phyloP scores from a whole-genome alignment of 2,888 invertebrate species.

The Drosophila paracracens region DNA sequence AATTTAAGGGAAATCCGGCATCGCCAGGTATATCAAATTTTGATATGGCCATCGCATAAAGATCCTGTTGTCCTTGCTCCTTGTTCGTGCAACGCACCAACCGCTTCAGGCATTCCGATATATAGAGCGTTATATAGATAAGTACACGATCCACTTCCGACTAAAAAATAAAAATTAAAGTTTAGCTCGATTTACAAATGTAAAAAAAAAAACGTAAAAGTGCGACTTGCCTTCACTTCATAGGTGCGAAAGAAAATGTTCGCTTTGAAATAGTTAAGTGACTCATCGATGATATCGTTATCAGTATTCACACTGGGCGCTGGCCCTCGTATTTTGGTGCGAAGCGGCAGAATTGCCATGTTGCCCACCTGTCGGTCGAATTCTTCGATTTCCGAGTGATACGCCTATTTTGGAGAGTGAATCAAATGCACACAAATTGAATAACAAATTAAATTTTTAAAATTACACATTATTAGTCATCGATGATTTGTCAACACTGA shows the following conservation, averaged over 20 bases:
- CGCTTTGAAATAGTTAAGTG: conserved; percentile 98
- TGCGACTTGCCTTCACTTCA: conserved; percentile 94
- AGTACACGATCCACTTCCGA: conserved; percentile 98
- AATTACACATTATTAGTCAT: conserved; percentile 21
- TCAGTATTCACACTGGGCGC: conserved; percentile 91
- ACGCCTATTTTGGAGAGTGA: conserved; percentile 99
- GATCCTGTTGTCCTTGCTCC: conserved; percentile 96
- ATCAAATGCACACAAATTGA: conserved; percentile 94
- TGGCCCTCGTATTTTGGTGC: conserved; percentile 96
- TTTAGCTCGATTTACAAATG: conserved; percentile 85
- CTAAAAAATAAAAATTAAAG: conserved; percentile 84
- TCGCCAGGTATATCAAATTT: conserved; percentile 99
- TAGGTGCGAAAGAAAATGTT: conserved; percentile 99
- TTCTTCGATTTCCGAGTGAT: conserved; percentile 95
- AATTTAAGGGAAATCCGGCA: conserved; percentile 96
- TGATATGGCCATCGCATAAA: conserved; percentile 97
- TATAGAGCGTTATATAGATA: conserved; percentile 98
- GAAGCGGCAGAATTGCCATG: conserved; percentile 95
- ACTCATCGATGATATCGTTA: conserved; percentile 98
- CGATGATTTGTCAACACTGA: conserved; percentile 1
- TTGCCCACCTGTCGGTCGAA: conserved; percentile 93
- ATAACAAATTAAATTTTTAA: background rate
- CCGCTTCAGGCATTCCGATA: conserved; percentile 98
- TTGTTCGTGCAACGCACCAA: conserved; percentile 96
- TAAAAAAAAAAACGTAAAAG: background rate